Evolutionary conservation across 2,113 vertebrate genomes (phyloP).

Genomic region (Campylomormyrus numenius): DNA sequence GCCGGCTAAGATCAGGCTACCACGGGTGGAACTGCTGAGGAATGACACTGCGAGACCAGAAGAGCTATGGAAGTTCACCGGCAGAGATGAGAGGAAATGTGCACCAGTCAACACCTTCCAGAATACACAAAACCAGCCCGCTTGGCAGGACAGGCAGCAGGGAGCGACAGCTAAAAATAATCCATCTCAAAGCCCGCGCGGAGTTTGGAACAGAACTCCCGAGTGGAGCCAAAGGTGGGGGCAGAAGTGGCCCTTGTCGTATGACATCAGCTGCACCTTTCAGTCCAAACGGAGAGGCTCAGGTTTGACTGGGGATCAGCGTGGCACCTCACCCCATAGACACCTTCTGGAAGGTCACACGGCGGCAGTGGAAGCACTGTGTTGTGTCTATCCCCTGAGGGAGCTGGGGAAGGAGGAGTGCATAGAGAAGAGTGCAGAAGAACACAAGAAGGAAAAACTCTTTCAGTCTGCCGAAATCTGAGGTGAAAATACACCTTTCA

Average conservation of each 20-base stretch:
- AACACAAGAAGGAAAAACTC: not conserved
- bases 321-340: not conserved
- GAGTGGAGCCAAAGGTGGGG: not conserved
- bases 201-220: slow-evolving; percentile 3
- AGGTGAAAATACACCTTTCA: not conserved
- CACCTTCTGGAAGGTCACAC: not conserved
- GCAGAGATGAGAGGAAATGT: not conserved
- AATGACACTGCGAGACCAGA: not conserved
- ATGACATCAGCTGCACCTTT: not conserved
- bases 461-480: not conserved
- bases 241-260: not conserved
- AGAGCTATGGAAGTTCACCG: not conserved
- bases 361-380: not conserved
- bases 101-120: not conserved
- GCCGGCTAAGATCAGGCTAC: not conserved
- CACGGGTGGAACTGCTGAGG: not conserved
- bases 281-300: not conserved
- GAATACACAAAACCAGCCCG: not conserved
- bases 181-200: not conserved
- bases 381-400: not conserved
- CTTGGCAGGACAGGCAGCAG: slow-evolving; percentile 1
- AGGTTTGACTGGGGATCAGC: not conserved
- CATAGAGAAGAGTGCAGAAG: not conserved
- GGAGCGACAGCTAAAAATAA: not conserved
- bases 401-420: not conserved